Base-by-base conservation (phyloP, 2,113 vertebrate genomes). In the Gila orcuttii region DNA sequence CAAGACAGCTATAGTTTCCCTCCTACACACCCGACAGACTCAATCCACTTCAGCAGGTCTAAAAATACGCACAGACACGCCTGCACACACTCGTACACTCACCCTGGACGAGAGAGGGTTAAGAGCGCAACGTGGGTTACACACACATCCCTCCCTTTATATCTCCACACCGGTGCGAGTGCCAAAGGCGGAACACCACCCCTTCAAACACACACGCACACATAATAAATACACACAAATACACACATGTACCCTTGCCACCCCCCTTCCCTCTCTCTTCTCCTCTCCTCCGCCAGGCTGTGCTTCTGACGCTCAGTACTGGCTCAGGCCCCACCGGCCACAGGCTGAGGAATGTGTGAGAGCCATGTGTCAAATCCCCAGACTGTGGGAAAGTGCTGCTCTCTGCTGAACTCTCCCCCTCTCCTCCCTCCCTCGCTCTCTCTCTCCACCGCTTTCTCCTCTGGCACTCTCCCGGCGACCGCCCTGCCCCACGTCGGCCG, bases 371-470 rank as follows among this genome's bases (percentile, higher is more conserved):
- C 96, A 96, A 96, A 95, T 96, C 96, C 96, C 96, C 96, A 96
- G 96, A 97, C 97, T 97, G 98, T 97, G 97, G 97, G 98, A 98
- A 99, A 98, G 95, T 96, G 96, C 96, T 97, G 97, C 97, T 97
- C 97, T 95, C 95, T 94, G 93, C 93, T 95, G 94, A 96, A 95
- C 95, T 94, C 93, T 91, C 91, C 89, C 91, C 92, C 92, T 90
- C 90, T 69, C 81, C 90, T 90, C 77, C 86, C 89, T 69, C 60
- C 36, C 42, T 69, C 71, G 4, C 57, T 59, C 59, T 33, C 57
- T 84, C 66, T 19, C 85, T 83, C 60, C 19, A 69, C 31, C n/a
- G 15, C 68, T 84, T 36, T 75, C 84, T 79, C 62, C 84, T 81
- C 82, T 82, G 82, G 91, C 94, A 93, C 94, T 97, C 96, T 96